These are phyloP conservation scores for Nephrotoma flavescens DNA, from an alignment of 2,888 invertebrate genomes.

Conservation along the genomic window DNA sequence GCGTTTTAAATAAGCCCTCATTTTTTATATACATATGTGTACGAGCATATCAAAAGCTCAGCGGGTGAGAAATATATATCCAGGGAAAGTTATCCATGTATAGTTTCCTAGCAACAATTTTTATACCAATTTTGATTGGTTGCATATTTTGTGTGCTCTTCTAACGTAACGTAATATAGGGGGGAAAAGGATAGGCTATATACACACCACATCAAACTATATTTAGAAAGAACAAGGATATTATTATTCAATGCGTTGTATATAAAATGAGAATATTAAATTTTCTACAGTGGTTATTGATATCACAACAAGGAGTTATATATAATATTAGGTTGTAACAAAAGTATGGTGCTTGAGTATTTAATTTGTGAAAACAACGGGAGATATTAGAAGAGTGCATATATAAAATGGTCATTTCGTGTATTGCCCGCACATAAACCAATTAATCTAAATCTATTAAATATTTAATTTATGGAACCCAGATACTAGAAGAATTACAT, in stretches of 20 bases:
- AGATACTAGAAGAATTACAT: neutral
- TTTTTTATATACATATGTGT: neutral
- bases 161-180: neutral
- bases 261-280: neutral
- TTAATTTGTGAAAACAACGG: neutral
- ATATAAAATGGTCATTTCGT: neutral
- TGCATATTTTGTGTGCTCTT: neutral
- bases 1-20: neutral
- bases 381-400: neutral
- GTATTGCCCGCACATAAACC: neutral
- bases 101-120: neutral
- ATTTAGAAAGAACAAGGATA: neutral
- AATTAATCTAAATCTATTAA: neutral
- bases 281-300: neutral
- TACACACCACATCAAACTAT: neutral
- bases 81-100: neutral
- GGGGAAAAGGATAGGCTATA: neutral
- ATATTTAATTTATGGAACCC: neutral
- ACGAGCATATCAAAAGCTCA: neutral
- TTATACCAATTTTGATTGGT: neutral
- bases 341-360: neutral
- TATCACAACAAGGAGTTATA: neutral
- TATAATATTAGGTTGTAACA: neutral
- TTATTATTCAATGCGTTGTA: neutral
- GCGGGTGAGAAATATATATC: neutral